These are phyloP conservation scores for Melanotaenia maccullochi DNA, from an alignment of 2,797 vertebrate genomes.

Conservation along the genomic window DNA sequence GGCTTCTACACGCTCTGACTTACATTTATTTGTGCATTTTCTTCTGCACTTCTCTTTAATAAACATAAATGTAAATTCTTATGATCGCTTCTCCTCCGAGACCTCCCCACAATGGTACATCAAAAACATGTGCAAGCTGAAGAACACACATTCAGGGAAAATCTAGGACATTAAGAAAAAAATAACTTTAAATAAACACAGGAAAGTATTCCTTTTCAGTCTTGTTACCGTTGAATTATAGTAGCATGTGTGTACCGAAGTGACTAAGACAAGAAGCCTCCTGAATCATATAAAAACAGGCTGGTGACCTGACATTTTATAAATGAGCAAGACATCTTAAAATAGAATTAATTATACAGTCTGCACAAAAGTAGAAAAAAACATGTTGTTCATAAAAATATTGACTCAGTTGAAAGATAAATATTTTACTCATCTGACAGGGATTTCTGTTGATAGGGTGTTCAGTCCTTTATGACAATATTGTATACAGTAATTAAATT, in stretches of 20 bases:
- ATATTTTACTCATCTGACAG: background rate
- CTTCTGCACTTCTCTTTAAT: conserved; percentile 49
- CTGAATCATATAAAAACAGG: conserved; percentile 39
- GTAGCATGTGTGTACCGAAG: background rate
- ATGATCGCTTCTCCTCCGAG: conserved; percentile 54
- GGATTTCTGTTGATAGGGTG: background rate
- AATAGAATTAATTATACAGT: background rate
- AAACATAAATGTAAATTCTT: conserved; percentile 71
- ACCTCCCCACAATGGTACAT: conserved; percentile 52
- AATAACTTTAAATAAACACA: conserved; percentile 56
- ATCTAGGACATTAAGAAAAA: conserved; percentile 68
- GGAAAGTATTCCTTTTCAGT: conserved; percentile 53
- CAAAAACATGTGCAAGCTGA: conserved; percentile 34
- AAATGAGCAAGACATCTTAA: conserved; percentile 27
- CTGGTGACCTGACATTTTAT: conserved; percentile 23
- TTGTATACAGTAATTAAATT: too few species aligned
- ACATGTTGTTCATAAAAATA: background rate
- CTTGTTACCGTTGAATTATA: conserved; percentile 14
- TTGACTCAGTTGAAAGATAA: background rate
- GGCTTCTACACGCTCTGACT: conserved; percentile 17
- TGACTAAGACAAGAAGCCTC: conserved; percentile 22
- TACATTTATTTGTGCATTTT: conserved; percentile 34
- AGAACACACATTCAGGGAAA: conserved; percentile 35
- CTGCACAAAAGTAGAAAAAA: background rate
- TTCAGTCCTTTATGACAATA: background rate